These are phyloP conservation scores for Epinephelus fuscoguttatus DNA, from an alignment of 2,113 vertebrate species.

Conservation along the genomic window DNA sequence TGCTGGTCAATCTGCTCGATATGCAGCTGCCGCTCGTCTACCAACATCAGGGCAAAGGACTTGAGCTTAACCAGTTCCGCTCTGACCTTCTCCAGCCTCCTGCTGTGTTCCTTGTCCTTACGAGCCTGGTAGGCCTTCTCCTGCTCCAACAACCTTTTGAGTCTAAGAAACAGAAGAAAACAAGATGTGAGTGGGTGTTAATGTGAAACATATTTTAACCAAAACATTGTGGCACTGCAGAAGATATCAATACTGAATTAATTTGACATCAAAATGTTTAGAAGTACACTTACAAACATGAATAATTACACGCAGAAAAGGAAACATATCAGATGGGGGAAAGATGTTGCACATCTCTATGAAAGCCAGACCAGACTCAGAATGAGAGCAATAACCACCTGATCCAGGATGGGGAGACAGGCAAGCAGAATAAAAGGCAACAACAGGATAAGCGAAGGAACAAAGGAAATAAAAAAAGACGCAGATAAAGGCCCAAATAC, in stretches of 20 bases:
- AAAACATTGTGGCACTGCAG: neutral
- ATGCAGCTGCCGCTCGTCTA: slow-evolving; percentile 96
- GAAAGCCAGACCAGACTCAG: neutral
- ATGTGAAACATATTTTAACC: neutral
- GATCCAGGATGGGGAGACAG: neutral
- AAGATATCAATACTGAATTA: neutral
- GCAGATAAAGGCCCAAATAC: neutral
- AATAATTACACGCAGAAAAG: neutral
- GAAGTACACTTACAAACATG: neutral
- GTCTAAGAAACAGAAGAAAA: slow-evolving; percentile 81
- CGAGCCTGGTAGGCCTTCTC: slow-evolving; percentile 93
- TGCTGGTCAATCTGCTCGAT: slow-evolving; percentile 93
- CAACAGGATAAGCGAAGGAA: neutral
- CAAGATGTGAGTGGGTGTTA: neutral
- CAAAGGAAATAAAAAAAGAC: neutral
- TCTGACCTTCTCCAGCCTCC: slow-evolving; percentile 89
- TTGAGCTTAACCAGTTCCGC: slow-evolving; percentile 95
- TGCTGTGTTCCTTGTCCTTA: slow-evolving; percentile 93
- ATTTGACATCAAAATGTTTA: slow-evolving; percentile 9
- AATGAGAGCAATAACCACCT: neutral
- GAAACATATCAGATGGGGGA: neutral
- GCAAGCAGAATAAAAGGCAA: slow-evolving; percentile 1
- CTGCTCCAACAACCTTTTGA: slow-evolving; percentile 96
- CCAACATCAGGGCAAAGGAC: slow-evolving; percentile 96
- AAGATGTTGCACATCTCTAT: neutral